Evolutionary conservation across 1,140 invertebrate genomes (phyloP), one percentile per base, ranked within the genome.

Genomic region (Microplitis mediator): DNA sequence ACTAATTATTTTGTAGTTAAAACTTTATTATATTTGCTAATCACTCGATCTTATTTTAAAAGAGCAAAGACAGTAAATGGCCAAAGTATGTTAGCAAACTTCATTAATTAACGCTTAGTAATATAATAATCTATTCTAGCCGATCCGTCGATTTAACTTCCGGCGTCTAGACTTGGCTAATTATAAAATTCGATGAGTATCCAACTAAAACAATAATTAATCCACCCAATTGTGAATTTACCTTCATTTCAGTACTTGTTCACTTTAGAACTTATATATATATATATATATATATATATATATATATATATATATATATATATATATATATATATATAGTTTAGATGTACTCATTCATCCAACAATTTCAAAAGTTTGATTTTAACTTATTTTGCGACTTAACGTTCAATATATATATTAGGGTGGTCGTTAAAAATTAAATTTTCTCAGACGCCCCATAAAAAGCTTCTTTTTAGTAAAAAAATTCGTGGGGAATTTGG

Each of bases 161-260:
- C 3, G n/a, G 13, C 31, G 13, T 16, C 35, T n/a, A 62, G 60
- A 35, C 13, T 35, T 62, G 6, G 35, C 60, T 62, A 62, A 62
- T 62, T 62, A 62, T 62, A 62, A 31, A 62, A 62, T 34, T 62
- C 60, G 14, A 62, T 14, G 35, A 62, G 60, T 62, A 62, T 62
- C 32, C n/a, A 62, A 35, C 32, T 62, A 62, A 62, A 8, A 32
- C 60, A 62, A 62, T 62, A 62, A 62, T 62, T 62, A 62, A 62
- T 35, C 31, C 60, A 58, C 56, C 23, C 14, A 58, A 5, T 31
- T 58, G 4, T 58, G 23, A 31, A 58, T 58, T 58, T 58, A 58
- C 23, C 16, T 58, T 31, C 23, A 58, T 9, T 31, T 23, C 23
- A 31, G 9, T 4, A 31, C 23, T 58, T 54, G 52, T 54, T 54